These are phyloP conservation scores for Antheraea pernyi DNA, from an alignment of 1,140 invertebrate species.

Conservation along the genomic window DNA sequence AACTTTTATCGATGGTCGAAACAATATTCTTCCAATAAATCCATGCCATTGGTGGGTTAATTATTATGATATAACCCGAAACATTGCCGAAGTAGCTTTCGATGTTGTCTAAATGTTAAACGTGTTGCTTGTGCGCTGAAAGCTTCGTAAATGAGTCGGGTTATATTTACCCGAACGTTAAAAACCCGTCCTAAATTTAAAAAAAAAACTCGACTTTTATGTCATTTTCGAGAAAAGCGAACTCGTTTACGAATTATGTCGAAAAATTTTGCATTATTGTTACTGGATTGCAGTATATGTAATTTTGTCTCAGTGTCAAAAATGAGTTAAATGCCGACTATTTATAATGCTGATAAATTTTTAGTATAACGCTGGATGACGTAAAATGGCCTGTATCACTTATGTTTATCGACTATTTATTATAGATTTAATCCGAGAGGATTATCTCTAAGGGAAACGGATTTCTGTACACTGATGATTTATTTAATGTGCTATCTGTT, in stretches of 20 bases:
- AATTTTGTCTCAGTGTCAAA: too few relatives aligned
- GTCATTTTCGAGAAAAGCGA: slow-evolving; percentile 9
- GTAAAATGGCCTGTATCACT: too few relatives aligned
- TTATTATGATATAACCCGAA: slow-evolving; percentile 35
- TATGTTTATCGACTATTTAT: too few relatives aligned
- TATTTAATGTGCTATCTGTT: background rate
- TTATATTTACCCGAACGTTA: slow-evolving; percentile 31
- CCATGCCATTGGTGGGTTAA: slow-evolving; percentile 24
- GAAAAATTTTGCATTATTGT: background rate
- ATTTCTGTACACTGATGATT: background rate
- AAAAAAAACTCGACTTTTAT: background rate
- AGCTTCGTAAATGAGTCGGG: slow-evolving; percentile 45
- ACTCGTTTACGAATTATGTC: background rate
- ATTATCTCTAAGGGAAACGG: background rate
- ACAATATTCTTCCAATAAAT: slow-evolving; percentile 20
- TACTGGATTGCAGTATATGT: too few relatives aligned
- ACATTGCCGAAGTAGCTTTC: slow-evolving; percentile 56
- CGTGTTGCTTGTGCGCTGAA: slow-evolving; percentile 39
- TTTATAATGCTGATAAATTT: too few relatives aligned
- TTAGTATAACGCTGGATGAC: too few relatives aligned
- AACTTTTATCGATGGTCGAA: background rate
- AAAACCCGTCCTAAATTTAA: slow-evolving; percentile 54
- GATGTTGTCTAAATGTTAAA: slow-evolving; percentile 48
- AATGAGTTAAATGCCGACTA: too few relatives aligned
- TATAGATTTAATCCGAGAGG: too few relatives aligned